These are phyloP conservation scores for Streptopelia turtur DNA, from an alignment of 2,797 vertebrate genomes.

Conservation along the genomic window DNA sequence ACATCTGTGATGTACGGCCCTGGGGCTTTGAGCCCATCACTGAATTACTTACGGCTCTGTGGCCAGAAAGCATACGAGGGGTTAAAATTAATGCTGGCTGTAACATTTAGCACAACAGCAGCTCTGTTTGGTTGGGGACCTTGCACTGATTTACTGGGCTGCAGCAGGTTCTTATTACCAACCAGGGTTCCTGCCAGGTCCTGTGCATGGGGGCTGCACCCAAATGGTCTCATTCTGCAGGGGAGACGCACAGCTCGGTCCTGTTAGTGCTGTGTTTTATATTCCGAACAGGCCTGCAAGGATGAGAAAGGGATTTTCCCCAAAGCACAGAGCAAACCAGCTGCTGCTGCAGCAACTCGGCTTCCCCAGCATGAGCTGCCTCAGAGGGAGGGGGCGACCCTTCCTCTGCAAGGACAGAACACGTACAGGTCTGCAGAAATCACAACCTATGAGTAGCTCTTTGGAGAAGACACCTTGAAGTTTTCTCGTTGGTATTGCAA, in stretches of 20 bases:
- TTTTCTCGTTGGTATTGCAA: neutral
- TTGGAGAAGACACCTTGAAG: neutral
- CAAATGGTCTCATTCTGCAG: neutral
- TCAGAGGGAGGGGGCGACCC: neutral
- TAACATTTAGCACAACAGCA: rapidly evolving
- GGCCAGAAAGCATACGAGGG: rapidly evolving
- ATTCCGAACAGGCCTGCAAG: neutral
- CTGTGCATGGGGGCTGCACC: neutral
- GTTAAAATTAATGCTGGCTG: neutral
- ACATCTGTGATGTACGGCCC: rapidly evolving
- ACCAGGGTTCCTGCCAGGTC: neutral
- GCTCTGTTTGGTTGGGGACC: rapidly evolving
- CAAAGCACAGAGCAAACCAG: neutral
- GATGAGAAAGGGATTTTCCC: neutral
- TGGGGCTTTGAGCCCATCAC: neutral
- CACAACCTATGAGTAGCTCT: neutral
- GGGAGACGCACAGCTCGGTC: neutral
- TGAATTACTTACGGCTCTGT: neutral
- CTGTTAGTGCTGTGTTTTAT: rapidly evolving
- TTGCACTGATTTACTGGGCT: neutral
- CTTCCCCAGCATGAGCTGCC: neutral
- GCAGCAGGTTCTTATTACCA: rapidly evolving
- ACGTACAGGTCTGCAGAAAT: neutral
- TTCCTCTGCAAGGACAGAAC: neutral
- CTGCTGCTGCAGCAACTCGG: neutral